These are phyloP conservation scores for Drosophila hydei DNA, from an alignment of 1,140 invertebrate genomes.

Conservation along the genomic window DNA sequence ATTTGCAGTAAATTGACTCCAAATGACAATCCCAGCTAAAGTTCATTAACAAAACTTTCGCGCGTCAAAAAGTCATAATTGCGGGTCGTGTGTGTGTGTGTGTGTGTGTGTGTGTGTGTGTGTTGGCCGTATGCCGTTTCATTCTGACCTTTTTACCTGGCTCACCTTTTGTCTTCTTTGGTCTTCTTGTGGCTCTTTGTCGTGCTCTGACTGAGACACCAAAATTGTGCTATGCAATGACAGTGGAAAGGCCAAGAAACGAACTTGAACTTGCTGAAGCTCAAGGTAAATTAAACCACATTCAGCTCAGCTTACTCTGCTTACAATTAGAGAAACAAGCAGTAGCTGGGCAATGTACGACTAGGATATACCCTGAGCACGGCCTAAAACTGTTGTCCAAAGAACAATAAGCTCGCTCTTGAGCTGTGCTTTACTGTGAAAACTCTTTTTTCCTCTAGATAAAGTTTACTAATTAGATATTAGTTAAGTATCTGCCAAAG, in stretches of 20 bases:
- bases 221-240: constrained; percentile 15
- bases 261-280: constrained; percentile 45
- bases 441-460: no score
- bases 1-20: constrained; percentile 51
- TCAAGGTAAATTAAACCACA: not conserved
- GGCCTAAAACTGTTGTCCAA: no score
- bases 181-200: not conserved
- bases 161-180: constrained; percentile 7
- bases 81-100: constrained; percentile 35
- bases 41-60: constrained; percentile 63
- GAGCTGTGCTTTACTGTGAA: no score
- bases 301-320: no score
- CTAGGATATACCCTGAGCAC: not conserved
- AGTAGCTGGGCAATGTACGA: no score
- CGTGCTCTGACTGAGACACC: not conserved
- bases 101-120: no score
- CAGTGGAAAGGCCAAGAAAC: constrained; percentile 39
- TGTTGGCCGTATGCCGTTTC: constrained; percentile 24
- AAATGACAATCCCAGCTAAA: constrained; percentile 42
- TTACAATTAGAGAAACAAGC: no score
- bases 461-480: no score
- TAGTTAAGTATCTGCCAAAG: no score
- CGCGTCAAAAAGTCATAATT: constrained; percentile 54
- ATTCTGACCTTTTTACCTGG: constrained; percentile 37
- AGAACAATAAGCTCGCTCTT: no score